phyloP scores from a whole-genome alignment of 2,888 invertebrate genomes.

The Drosophila bunnanda region DNA sequence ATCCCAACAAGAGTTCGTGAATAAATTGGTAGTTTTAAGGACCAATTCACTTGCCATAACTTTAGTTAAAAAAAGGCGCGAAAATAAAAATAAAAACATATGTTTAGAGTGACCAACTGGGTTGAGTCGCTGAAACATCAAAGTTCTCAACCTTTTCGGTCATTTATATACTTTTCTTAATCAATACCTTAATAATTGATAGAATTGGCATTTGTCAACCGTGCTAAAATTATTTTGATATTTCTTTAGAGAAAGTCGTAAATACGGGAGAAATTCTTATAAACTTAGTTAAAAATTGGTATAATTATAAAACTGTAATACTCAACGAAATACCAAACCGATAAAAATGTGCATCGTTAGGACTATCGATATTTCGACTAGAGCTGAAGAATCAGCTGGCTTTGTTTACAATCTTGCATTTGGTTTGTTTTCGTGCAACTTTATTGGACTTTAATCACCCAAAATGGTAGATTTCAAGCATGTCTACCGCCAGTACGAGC shows the following conservation, averaged over 20 bases:
- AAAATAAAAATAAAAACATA: not conserved
- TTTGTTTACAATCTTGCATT: slow-evolving; percentile 32
- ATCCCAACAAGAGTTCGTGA: slow-evolving; percentile 31
- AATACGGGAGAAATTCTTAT: no score
- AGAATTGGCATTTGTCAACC: no score
- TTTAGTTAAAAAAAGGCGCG: not conserved
- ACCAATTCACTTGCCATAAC: not conserved
- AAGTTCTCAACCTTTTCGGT: not conserved
- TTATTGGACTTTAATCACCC: slow-evolving; percentile 12
- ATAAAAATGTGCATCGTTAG: no score
- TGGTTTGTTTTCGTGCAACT: slow-evolving; percentile 1
- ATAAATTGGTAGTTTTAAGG: slow-evolving; percentile 9
- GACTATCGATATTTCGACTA: no score
- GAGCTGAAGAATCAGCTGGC: not conserved
- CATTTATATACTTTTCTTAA: no score
- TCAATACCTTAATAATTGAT: no score
- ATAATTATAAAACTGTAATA: no score
- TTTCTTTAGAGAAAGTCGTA: no score
- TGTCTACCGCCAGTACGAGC: slow-evolving; percentile 84
- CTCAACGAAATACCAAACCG: no score
- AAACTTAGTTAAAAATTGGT: no score
- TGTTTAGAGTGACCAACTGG: not conserved
- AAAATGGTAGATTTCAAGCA: slow-evolving; percentile 66
- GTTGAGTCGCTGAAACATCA: not conserved
- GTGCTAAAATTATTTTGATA: no score